Evolutionary conservation across 2,797 vertebrate genomes (phyloP).

Genomic region (Taeniopygia guttata): DNA sequence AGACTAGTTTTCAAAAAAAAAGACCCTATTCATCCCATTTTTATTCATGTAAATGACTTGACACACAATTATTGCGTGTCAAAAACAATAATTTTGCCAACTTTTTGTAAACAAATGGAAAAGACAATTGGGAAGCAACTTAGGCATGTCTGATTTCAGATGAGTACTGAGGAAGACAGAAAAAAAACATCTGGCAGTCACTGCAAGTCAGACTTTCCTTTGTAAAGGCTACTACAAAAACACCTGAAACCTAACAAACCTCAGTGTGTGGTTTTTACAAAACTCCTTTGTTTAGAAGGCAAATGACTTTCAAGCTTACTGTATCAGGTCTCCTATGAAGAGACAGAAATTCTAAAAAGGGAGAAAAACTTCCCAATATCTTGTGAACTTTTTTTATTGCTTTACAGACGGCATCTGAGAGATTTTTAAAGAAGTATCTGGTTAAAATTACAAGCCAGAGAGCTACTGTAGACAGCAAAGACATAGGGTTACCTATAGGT

Average conservation of each 20-base stretch:
- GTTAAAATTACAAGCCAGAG: background rate
- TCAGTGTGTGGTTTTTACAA: background rate
- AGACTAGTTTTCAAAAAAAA: background rate
- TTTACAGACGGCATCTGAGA: background rate
- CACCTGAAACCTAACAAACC: background rate
- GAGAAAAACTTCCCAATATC: background rate
- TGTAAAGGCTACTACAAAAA: background rate
- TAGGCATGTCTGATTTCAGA: background rate
- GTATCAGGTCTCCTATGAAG: background rate
- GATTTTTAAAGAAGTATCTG: background rate
- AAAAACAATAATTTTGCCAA: background rate
- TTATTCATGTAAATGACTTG: background rate
- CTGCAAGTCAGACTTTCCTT: background rate
- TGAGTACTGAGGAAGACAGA: background rate
- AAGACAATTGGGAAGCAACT: background rate
- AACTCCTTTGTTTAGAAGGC: background rate
- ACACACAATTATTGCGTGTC: too few relatives aligned
- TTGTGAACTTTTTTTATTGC: background rate
- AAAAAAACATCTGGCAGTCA: background rate
- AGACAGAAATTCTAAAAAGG: background rate
- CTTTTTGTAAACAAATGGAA: background rate
- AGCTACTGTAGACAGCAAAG: background rate
- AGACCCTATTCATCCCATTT: background rate
- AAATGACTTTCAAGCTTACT: background rate
- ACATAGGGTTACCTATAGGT: background rate